phyloP scores from a whole-genome alignment of 2,888 invertebrate genomes.

The Rosalia funebris region DNA sequence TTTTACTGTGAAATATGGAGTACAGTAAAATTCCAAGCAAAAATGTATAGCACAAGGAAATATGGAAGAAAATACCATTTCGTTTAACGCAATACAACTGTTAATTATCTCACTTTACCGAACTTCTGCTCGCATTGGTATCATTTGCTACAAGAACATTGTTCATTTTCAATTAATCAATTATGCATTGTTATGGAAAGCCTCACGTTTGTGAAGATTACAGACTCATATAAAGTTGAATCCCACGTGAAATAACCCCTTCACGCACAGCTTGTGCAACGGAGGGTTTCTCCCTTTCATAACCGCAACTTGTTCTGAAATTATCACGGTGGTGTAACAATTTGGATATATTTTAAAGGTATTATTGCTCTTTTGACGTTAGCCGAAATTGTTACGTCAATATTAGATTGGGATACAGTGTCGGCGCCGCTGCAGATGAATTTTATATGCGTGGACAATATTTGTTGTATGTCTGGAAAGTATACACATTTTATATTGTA shows the following conservation, averaged over 20 bases:
- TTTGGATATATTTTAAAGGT: neutral
- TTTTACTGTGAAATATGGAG: no score
- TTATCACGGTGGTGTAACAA: conserved; percentile 18
- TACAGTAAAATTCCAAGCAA: no score
- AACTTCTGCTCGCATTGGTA: no score
- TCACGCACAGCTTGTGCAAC: conserved; percentile 25
- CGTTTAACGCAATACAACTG: no score
- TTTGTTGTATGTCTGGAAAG: no score
- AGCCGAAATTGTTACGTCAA: neutral
- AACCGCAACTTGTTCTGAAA: conserved; percentile 11
- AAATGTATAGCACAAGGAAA: no score
- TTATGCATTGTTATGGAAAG: conserved; percentile 36
- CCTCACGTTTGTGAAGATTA: conserved; percentile 32
- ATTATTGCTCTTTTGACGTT: neutral
- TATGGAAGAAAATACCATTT: no score
- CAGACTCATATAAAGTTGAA: conserved; percentile 27
- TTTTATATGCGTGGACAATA: no score
- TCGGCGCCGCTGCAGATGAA: neutral
- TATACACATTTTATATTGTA: no score
- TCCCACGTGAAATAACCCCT: conserved; percentile 30
- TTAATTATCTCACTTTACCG: no score
- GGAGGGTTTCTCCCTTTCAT: conserved; percentile 9
- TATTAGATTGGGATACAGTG: no score
- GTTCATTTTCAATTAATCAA: conserved; percentile 39
- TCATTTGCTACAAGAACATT: conserved; percentile 29